These are phyloP conservation scores for Volucella zonaria DNA, from an alignment of 2,888 invertebrate species.

Conservation along the genomic window DNA sequence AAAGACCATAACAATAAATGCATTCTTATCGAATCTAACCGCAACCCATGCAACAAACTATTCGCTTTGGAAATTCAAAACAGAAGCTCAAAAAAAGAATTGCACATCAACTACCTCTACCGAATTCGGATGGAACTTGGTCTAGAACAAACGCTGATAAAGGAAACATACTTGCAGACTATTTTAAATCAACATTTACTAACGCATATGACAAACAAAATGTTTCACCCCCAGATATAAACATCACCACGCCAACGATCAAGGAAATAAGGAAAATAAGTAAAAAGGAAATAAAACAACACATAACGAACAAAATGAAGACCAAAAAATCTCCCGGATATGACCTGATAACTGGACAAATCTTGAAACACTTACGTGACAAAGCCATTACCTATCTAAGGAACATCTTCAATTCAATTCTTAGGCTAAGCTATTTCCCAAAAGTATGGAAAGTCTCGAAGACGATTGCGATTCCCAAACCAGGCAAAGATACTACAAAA, in stretches of 20 bases:
- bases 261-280: not conserved
- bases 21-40: not conserved
- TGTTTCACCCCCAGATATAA: not conserved
- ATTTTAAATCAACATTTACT: constrained; percentile 7
- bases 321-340: too few species aligned
- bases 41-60: not conserved
- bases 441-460: not conserved
- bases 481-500: too few species aligned
- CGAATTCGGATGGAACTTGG: not conserved
- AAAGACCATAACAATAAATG: not conserved
- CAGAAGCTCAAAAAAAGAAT: not conserved
- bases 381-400: too few species aligned
- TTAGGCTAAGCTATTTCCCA: not conserved
- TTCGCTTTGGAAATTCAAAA: not conserved
- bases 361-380: too few species aligned
- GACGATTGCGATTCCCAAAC: too few species aligned
- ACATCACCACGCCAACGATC: not conserved
- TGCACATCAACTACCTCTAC: not conserved
- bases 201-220: not conserved
- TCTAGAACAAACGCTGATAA: not conserved
- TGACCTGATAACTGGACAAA: too few species aligned
- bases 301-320: too few species aligned
- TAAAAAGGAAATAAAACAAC: not conserved
- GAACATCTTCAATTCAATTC: not conserved
- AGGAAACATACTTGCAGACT: not conserved